Base-by-base conservation (phyloP, 2,797 vertebrate genomes). In the Falco novaeseelandiae region DNA sequence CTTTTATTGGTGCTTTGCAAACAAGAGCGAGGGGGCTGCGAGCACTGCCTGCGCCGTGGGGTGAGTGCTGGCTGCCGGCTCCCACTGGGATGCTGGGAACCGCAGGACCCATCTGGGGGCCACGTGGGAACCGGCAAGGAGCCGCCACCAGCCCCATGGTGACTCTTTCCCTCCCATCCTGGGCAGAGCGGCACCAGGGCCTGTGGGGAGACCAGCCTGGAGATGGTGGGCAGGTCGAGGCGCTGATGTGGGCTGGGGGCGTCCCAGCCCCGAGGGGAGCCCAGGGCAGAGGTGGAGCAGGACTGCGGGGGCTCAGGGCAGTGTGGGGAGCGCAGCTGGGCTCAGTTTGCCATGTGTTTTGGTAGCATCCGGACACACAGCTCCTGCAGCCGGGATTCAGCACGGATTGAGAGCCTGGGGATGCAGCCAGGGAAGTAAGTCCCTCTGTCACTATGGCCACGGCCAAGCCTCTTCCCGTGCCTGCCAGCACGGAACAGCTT, bases 351-450 rank as follows among this genome's bases (percentile, higher is more conserved):
- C 7, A 0, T 93, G 80, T 92, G 86, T 96, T 95, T 90, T 4
- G 19, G 63, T 94, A 91, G 85, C 63, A 3, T 23, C 72, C 0
- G 0, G 83, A 62, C 62, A 72, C 8, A 19, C 4, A 72, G 81
- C 67, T 83, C 59, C 85, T 72, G 72, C 51, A 91, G 62, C 42
- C 7, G 0, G 65, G 58, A 79, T 69, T 62, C 10, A 3, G 40
- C 84, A 4, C 1, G 46, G 89, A 95, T 54, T 7, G 7, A 79
- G 80, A 94, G 34, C 66, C 62, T 0, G 0, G 58, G 23, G 57
- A 90, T 71, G 58, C 52, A 69, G 66, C 72, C 1, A 0, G 87
- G 93, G 77, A 96, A 93, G 94, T 95, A 91, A 96, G 95, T 96
- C 16, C 36, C 40, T 78, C 57, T 90, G 52, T 66, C 32, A 48